These are phyloP conservation scores for Serinus canaria DNA, from an alignment of 2,113 vertebrate genomes.

Conservation along the genomic window DNA sequence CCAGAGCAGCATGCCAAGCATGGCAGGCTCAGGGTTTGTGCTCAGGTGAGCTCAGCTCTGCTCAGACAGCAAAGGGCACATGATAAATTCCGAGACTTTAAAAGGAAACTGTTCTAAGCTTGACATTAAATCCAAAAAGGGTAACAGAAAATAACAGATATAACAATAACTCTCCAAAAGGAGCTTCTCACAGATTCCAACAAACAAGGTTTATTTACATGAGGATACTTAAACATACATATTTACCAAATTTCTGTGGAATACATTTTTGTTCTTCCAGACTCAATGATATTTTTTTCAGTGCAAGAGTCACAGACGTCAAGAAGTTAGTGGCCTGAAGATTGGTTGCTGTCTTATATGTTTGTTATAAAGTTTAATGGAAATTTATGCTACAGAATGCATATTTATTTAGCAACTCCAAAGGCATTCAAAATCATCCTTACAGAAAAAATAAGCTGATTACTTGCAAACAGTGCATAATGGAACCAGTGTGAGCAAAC, in stretches of 20 bases:
- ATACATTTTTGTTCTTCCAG: background rate
- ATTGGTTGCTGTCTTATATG: background rate
- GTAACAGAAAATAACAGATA: background rate
- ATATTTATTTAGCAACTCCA: background rate
- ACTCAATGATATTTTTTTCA: background rate
- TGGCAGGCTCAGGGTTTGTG: background rate
- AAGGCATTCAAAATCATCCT: background rate
- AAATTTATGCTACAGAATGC: background rate
- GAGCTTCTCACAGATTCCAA: background rate
- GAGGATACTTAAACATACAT: background rate
- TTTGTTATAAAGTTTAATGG: background rate
- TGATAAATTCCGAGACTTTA: background rate
- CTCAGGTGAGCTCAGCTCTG: background rate
- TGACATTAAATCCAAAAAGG: background rate
- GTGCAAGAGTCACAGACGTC: background rate
- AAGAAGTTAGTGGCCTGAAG: background rate
- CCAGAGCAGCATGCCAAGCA: background rate
- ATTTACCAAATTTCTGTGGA: background rate
- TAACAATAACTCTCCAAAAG: background rate
- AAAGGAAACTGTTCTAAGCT: background rate
- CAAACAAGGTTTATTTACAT: background rate
- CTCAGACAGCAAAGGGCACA: background rate
- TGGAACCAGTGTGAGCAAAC: background rate
- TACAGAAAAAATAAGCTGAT: background rate
- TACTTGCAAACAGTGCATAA: background rate